Evolutionary conservation across 1,140 invertebrate species (phyloP), one percentile per base, ranked within the genome.

Genomic region (Lepidurus packardi): DNA sequence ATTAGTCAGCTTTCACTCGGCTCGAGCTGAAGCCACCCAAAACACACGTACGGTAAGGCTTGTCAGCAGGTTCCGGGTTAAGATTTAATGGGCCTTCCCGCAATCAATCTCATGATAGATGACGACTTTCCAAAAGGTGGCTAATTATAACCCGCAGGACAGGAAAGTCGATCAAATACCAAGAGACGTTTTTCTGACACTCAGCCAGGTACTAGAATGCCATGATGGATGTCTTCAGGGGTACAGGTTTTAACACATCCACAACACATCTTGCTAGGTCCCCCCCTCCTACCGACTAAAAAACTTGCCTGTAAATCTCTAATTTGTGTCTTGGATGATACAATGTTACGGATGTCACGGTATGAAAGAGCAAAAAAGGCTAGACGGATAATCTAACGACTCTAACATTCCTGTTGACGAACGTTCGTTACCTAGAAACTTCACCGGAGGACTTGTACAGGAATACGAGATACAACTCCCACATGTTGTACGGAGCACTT

Each of bases 91-190:
- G 8, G 21, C 53, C 53, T 65, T 65, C 53, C 53, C 53, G 16
- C 53, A 65, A 65, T 65, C 53, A 65, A 65, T 11, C 53, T 65
- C 53, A 65, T 65, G 53, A 65, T 65, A 65, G 53, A 65, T 65
- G 21, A 65, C 21, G n/a, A 21, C 53, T 16, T 65, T 13, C 53
- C 21, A 65, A 65, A 21, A 21, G 53, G 53, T 65, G 53, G 53
- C 53, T 65, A 65, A 65, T 65, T 65, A 65, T 65, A 65, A 65
- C 53, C 53, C 53, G 53, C 53, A 65, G 53, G 53, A 65, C 53
- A 65, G 53, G 53, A 65, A 65, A 65, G 53, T 65, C 53, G 53
- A 65, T 65, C 53, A 65, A 13, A 65, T 65, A 65, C 53, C 53
- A 65, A 9, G 53, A 9, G 53, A 65, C 53, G 53, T 65, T 65